phyloP scores from a whole-genome alignment of 2,797 vertebrate species.

The Meda fulgida region DNA sequence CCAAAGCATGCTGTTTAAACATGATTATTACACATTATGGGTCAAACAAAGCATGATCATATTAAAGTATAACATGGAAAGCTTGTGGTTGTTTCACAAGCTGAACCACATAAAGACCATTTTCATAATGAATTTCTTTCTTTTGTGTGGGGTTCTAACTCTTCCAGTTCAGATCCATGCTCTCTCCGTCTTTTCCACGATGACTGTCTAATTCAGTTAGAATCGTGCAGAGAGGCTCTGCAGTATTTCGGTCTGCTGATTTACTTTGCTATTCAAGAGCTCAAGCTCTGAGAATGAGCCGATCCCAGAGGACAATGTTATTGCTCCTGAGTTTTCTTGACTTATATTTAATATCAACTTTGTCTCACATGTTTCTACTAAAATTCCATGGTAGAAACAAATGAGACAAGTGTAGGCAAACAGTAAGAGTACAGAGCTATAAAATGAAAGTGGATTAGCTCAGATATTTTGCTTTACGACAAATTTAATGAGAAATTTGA shows the following conservation, averaged over 20 bases:
- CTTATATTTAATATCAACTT: neutral
- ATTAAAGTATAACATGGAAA: constrained; percentile 37
- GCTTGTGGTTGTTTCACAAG: neutral
- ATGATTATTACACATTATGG: constrained; percentile 41
- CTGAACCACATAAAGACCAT: neutral
- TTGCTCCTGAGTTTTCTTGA: neutral
- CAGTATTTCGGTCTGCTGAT: constrained; percentile 5
- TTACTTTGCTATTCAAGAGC: constrained; percentile 20
- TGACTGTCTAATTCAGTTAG: constrained; percentile 17
- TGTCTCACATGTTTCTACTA: neutral
- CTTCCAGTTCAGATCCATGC: neutral
- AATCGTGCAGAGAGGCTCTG: neutral
- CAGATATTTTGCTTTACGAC: neutral
- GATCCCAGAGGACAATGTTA: constrained; percentile 1
- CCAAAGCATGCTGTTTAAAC: constrained; percentile 43
- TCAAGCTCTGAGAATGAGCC: neutral
- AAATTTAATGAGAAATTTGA: neutral
- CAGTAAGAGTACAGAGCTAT: neutral
- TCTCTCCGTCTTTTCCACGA: constrained; percentile 10
- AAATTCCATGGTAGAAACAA: neutral
- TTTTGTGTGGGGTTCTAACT: constrained; percentile 26
- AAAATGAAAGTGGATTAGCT: neutral
- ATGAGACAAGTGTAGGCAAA: neutral
- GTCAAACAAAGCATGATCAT: constrained; percentile 30
- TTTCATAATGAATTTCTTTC: constrained; percentile 35